Evolutionary conservation across 37 sponge, comb jelly and placozoan genomes (phyloP), one percentile per base, ranked within the genome.

Genomic region (Dysidea cf. avara): DNA sequence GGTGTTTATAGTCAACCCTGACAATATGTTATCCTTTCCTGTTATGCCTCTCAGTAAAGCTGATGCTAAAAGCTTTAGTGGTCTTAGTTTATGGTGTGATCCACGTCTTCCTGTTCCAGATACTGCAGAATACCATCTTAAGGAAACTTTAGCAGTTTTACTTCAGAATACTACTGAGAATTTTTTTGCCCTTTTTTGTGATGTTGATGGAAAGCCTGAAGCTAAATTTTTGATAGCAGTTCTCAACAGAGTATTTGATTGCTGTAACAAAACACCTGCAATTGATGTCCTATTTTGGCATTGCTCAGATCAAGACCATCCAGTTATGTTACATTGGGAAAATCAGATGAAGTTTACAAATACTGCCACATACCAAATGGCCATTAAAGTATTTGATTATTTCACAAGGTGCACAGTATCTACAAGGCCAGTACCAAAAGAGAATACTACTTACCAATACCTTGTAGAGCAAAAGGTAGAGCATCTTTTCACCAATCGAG

Each of bases 261-360:
- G 12, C 1, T 35, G 21, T 5, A 24, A 28, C 32, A 28, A 3
- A 1, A 50, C 72, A 2, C 72, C 72, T 39, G 72, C 57, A 4
- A 21, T 71, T 54, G 72, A 71, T 54, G 24, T 71, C 20, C n/a
- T 57, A 7, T 71, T 50, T 14, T 71, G 72, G n/a, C n/a, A n/a
- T n/a, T n/a, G n/a, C n/a, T n/a, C n/a, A n/a, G n/a, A n/a, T n/a
- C n/a, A n/a, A n/a, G n/a, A n/a, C n/a, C n/a, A n/a, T n/a, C n/a
- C n/a, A n/a, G n/a, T n/a, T n/a, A 14, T 21, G 2, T 2, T 7
- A 14, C 21, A 7, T 26, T 26, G 28, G n/a, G n/a, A n/a, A n/a
- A n/a, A n/a, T 3, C n/a, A 21, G 2, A 38, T 32, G 1, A 2
- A 4, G 53, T 9, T 66, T 3, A 7, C 3, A 18, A 61, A 6